Evolutionary conservation across 2,888 invertebrate genomes (phyloP), one percentile per base, ranked within the genome.

Genomic region (Odontocolon sp.): DNA sequence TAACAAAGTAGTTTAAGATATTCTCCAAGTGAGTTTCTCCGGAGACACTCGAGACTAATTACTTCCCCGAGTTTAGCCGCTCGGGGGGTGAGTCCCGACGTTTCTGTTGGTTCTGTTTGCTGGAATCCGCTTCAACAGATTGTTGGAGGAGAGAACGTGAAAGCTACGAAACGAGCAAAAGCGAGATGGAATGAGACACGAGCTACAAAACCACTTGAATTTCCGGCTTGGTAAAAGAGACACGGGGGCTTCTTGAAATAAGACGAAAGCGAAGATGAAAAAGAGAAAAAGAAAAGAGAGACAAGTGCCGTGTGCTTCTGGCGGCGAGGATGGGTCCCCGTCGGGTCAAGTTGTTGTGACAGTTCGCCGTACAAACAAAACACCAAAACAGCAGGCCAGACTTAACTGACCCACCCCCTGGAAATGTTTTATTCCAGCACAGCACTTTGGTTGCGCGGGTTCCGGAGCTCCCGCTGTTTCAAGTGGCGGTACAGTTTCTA

Each of bases 291-390:
- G 28, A 52, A 16, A 82, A 80, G 83, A 84, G 80, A 72, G 81
- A 45, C 63, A 56, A 57, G 23, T 14, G 71, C 61, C 59, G 73
- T 59, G 66, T 59, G 72, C 67, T 76, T 52, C 33, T 67, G 69
- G 42, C 59, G 56, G 74, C 47, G 64, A 69, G 79, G 76, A 77
- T 64, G 76, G 77, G 75, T 66, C 68, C 56, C 54, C 79, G 73
- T 78, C 50, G 68, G 79, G 81, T 81, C 82, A 82, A 85, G 79
- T 85, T 88, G 88, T 88, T 88, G 87, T 88, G 88, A 88, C 88
- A 88, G 86, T 89, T 88, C 81, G 79, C 82, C 83, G 82, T 77
- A 78, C 86, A 87, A 87, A 87, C 83, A 87, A 85, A 75, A 52
- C 56, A 68, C 71, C 18, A 72, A 77, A 77, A 67, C 70, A 70